phyloP scores from a whole-genome alignment of 2,888 invertebrate species.

The Amphipoea oculea region DNA sequence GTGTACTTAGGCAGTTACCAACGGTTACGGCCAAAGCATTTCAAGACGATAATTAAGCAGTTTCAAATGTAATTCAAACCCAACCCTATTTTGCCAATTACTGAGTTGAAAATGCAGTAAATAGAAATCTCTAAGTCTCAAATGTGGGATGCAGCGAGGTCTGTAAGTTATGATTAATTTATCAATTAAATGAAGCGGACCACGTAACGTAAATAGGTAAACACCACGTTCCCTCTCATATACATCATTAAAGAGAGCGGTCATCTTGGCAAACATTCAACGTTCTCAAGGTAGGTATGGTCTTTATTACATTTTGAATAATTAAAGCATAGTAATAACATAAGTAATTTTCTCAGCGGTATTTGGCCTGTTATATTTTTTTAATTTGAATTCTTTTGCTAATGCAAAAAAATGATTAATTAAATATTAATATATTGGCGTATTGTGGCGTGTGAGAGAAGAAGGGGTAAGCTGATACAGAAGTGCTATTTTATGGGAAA shows the following conservation, averaged over 20 bases:
- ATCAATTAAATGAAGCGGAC: slow-evolving; percentile 67
- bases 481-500: neutral
- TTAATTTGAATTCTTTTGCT: neutral
- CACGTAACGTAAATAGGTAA: slow-evolving; percentile 52
- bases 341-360: neutral
- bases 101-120: slow-evolving; percentile 52
- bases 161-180: slow-evolving; percentile 75
- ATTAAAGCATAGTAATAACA: slow-evolving; percentile 25
- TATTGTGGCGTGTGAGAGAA: neutral
- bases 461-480: neutral
- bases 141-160: slow-evolving; percentile 69
- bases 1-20: slow-evolving; percentile 66
- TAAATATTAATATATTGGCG: neutral
- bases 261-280: slow-evolving; percentile 47
- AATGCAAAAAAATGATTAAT: no score
- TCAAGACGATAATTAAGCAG: slow-evolving; percentile 70
- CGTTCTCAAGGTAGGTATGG: neutral
- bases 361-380: neutral
- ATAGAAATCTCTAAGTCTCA: slow-evolving; percentile 56
- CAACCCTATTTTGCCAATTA: neutral
- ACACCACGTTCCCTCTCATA: slow-evolving; percentile 31
- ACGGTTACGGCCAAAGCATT: slow-evolving; percentile 69
- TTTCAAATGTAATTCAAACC: slow-evolving; percentile 42
- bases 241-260: slow-evolving; percentile 38
- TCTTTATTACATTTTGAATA: slow-evolving; percentile 41